Evolutionary conservation across 2,888 invertebrate genomes (phyloP), one percentile per base, ranked within the genome.

Genomic region (Diaperis boleti): DNA sequence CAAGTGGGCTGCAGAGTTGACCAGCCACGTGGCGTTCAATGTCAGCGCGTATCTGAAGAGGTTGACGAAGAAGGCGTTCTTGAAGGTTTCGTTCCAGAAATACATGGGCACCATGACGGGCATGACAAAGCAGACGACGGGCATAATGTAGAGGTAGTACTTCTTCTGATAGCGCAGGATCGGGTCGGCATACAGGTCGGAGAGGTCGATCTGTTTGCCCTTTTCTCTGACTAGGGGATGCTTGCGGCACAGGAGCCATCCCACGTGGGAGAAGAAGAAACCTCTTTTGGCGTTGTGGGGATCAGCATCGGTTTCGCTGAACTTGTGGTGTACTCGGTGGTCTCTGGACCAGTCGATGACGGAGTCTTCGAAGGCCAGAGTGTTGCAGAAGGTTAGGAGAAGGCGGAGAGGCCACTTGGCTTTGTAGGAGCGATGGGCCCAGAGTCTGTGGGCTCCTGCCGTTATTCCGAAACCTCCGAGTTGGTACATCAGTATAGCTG

Each of bases 351-450:
- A 50, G 15, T 33, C 35, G 15, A 50, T 50, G 5, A 50, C 50
- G 33, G 45, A 45, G 4, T 45, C 20, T 13, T 45, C 18, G 22
- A 45, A 45, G 10, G 45, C 45, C n/a, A 0, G 95, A 95, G 70
- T 94, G 81, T 98, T 95, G 83, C 91, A 91, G 44, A 92, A 71
- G 31, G 90, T 87, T 61, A 98, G 85, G 22, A 98, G 82, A 3
- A 95, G 73, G 70, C 92, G 85, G 2, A 97, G 85, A 0, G 95
- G 98, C 86, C 92, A 89, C 81, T 90, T 95, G 4, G 98, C 98
- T 84, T 97, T 97, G 85, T 97, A 98, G 0, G 96, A 89, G 76
- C 93, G 89, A 83, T 98, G 98, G 1, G 97, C 88, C 97, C 97
- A 98, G 20, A 97, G 86, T 73, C 98, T 86, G 82, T 98, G 98